Evolutionary conservation across 2,888 invertebrate genomes (phyloP).

Genomic region (Leptopilina syphax): DNA sequence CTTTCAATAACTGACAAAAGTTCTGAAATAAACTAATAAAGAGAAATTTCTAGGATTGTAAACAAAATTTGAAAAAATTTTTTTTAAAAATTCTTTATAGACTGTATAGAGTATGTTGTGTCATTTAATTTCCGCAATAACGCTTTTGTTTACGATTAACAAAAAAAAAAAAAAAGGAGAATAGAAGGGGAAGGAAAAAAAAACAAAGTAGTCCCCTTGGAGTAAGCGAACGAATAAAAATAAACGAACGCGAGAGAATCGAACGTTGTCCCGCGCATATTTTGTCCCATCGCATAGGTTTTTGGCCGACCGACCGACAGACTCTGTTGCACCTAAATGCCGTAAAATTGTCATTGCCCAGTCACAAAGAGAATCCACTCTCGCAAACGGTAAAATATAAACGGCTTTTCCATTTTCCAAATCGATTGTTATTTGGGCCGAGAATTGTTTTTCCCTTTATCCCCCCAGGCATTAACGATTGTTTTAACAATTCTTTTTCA

Average conservation of each 20-base stretch:
- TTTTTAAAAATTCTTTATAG: too few species aligned
- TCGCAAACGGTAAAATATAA: conserved; percentile 69
- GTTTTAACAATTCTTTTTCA: background rate
- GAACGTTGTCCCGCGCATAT: conserved; percentile 35
- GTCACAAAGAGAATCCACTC: conserved; percentile 74
- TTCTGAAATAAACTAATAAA: too few species aligned
- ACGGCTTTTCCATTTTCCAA: conserved; percentile 71
- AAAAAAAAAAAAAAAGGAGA: conserved; percentile 57
- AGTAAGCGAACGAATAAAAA: background rate
- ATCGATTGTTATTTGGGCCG: conserved; percentile 69
- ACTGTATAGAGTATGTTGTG: conserved; percentile 56
- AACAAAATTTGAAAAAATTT: background rate
- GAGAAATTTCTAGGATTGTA: conserved; percentile 5
- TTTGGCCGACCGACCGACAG: conserved; percentile 65
- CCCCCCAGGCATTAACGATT: background rate
- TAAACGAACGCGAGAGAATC: conserved; percentile 48
- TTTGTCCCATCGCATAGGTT: conserved; percentile 61
- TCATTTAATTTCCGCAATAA: conserved; percentile 74
- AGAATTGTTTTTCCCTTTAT: conserved; percentile 58
- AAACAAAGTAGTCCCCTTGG: conserved; percentile 43
- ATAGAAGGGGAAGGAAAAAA: conserved; percentile 59
- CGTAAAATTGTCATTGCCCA: conserved; percentile 75
- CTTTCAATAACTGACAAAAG: too few species aligned
- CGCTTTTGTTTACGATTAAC: conserved; percentile 70
- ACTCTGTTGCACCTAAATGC: conserved; percentile 72